Conservation (phyloP, 2,113 vertebrate species). For the Nothoprocta pentlandii region DNA sequence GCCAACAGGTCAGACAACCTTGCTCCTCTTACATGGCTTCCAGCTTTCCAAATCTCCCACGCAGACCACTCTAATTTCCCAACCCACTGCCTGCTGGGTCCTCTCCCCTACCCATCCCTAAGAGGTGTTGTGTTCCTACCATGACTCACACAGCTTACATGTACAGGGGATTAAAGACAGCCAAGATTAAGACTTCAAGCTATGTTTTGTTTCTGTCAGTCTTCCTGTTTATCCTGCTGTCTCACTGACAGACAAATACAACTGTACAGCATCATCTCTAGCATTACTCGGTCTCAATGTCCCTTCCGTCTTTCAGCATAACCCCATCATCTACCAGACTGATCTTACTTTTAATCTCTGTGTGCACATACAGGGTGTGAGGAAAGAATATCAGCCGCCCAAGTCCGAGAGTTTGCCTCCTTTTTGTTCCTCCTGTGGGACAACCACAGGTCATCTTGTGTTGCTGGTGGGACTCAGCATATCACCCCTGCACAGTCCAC, state of each 20-base stretch:
- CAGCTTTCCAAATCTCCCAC: background rate
- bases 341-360: background rate
- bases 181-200: background rate
- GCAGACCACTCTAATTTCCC: background rate
- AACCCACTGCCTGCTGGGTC: background rate
- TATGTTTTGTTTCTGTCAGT: background rate
- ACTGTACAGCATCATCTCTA: background rate
- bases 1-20: background rate
- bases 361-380: background rate
- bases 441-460: background rate
- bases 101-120: background rate
- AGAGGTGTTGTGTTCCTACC: background rate
- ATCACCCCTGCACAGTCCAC: rapidly evolving
- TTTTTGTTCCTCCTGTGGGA: background rate
- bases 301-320: background rate
- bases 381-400: background rate
- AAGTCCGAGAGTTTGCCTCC: background rate
- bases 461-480: background rate
- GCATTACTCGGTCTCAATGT: background rate
- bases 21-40: background rate
- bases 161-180: background rate
- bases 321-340: background rate
- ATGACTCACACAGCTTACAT: background rate
- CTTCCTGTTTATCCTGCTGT: background rate
- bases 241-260: background rate